A percentile compares a stretch with the other conserved stretches of the same genome.
Conservation (phyloP, 2,113 vertebrate species). For the Eolophus roseicapilla region DNA sequence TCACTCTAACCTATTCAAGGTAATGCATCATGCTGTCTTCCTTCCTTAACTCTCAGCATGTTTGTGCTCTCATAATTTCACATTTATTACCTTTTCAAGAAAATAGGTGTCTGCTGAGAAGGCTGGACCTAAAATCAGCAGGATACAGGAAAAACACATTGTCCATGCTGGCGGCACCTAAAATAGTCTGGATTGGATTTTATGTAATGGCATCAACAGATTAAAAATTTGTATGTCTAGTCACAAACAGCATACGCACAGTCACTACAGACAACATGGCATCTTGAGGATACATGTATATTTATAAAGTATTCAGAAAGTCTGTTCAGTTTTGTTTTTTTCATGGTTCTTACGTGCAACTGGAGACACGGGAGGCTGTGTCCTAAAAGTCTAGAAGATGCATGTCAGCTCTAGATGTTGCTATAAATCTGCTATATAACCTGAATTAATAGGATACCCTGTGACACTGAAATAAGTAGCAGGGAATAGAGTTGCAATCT, state of each 20-base stretch:
- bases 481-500: background rate
- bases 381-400: background rate
- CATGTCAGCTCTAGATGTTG: background rate
- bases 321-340: background rate
- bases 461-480: background rate
- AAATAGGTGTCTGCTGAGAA: background rate
- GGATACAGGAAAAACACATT: background rate
- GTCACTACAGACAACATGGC: background rate
- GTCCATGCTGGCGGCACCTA: background rate
- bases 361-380: background rate
- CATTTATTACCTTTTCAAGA: background rate
- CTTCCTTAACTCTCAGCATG: background rate
- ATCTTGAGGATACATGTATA: background rate
- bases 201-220: background rate
- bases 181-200: background rate
- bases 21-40: background rate
- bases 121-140: background rate
- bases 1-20: background rate
- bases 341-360: accelerated
- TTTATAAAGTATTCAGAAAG: background rate
- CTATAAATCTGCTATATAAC: background rate
- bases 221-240: background rate
- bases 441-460: background rate
- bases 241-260: background rate
- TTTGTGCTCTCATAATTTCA: background rate